Evolutionary conservation across 2,888 invertebrate genomes (phyloP).

Genomic region (Caradrina clavipalpis): DNA sequence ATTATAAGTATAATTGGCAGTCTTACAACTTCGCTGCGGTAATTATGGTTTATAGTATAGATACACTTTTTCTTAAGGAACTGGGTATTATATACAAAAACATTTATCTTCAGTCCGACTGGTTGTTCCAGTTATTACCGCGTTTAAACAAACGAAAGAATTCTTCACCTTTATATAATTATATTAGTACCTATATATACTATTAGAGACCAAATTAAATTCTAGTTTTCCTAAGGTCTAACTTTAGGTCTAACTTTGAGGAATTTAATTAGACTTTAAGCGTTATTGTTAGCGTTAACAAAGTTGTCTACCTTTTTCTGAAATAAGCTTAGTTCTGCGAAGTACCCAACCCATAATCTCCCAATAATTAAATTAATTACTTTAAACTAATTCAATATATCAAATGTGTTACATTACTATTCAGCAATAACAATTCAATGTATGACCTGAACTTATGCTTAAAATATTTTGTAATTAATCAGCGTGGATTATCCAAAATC

Average conservation of each 20-base stretch:
- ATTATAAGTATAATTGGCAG: no score
- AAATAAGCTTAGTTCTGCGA: background rate
- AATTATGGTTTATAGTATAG: no score
- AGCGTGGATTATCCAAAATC: background rate
- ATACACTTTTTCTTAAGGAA: no score
- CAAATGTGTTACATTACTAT: background rate
- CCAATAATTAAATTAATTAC: background rate
- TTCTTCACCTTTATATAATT: no score
- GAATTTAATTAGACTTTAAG: background rate
- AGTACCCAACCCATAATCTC: no score
- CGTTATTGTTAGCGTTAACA: background rate
- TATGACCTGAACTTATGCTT: background rate
- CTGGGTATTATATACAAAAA: no score
- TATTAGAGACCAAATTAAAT: conserved; percentile 2
- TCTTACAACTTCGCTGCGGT: no score
- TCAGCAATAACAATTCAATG: background rate
- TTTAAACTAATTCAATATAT: background rate
- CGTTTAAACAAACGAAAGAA: no score
- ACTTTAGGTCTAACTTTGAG: background rate
- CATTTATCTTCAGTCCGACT: no score
- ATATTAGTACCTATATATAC: background rate
- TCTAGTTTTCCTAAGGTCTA: background rate
- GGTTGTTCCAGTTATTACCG: no score
- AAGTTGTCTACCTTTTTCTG: background rate
- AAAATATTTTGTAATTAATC: background rate